Percentiles rank a stretch among this genome's conserved stretches.
These are phyloP conservation scores for Leptopilina boulardi DNA, from an alignment of 1,140 invertebrate species.

Conservation along the genomic window DNA sequence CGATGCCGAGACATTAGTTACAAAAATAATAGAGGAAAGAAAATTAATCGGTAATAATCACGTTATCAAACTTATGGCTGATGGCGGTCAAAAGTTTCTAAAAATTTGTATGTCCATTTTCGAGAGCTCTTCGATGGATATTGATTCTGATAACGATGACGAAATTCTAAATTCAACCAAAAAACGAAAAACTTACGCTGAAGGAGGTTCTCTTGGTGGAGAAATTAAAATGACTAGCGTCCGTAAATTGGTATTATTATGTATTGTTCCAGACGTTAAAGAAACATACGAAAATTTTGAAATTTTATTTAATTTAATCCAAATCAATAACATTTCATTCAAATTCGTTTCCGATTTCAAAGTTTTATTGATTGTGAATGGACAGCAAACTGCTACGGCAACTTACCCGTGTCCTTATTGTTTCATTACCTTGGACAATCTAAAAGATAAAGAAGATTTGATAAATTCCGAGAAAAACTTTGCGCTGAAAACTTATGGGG, in stretches of 20 bases:
- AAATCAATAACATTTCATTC: slow-evolving; percentile 22
- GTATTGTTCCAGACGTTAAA: slow-evolving; percentile 23
- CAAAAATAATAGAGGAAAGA: too few species aligned
- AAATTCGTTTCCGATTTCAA: slow-evolving; percentile 32
- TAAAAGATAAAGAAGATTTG: slow-evolving; percentile 5
- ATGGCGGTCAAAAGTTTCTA: too few species aligned
- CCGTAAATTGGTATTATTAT: slow-evolving; percentile 29
- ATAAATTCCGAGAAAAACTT: background rate
- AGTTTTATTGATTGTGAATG: slow-evolving; percentile 31
- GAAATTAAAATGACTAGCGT: slow-evolving; percentile 8
- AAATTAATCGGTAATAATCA: too few species aligned
- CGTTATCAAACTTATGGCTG: too few species aligned
- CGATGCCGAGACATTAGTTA: too few species aligned
- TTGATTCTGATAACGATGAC: background rate
- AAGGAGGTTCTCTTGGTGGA: background rate
- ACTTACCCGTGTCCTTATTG: too few species aligned
- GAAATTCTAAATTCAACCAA: background rate
- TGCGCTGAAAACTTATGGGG: background rate
- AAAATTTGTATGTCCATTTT: slow-evolving; percentile 42
- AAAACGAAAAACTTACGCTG: background rate
- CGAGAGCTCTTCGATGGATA: too few species aligned
- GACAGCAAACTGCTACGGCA: slow-evolving; percentile 34
- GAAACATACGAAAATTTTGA: slow-evolving; percentile 30
- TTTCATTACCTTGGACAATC: too few species aligned
- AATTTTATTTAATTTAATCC: slow-evolving; percentile 27